Base-by-base conservation (phyloP, 1,140 invertebrate species). In the Drosophila saltans region DNA sequence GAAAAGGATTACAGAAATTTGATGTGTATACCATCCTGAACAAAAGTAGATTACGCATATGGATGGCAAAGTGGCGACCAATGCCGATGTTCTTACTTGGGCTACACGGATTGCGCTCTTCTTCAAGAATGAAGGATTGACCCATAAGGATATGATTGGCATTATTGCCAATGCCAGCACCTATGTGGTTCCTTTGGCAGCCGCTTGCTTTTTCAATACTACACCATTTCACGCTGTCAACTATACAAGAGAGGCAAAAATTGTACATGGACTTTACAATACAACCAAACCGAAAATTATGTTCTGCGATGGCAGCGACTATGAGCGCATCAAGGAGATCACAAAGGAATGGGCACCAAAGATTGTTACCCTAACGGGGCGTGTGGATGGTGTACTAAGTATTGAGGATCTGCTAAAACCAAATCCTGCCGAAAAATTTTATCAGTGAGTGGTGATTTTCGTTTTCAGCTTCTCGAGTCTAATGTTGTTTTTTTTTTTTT, bases 221-320 rank as follows among this genome's bases (percentile, higher is more conserved):
- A 81, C 71, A 5, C 78, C 80, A 8, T 75, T 90, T 43, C 82
- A 85, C 59, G 75, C 88, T 1, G 69, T 90, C 7, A 85, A 90
- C 67, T 69, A 70, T 8, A 71, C 66, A 2, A 60, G 69, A 3
- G 85, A 86, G 21, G 43, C 69, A 33, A 65, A 59, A 30, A 64
- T 72, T 5, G 59, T 92, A 6, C 33, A 58, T 36, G 43, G 67
- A 5, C 65, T 89, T 2, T 90, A 69, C 24, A 26, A 24, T 9
- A 61, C 76, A 0, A 91, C 83, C 1, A 80, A 85, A 60, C 89
- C 89, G 11, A 82, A 80, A 52, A 43, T 91, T 39, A 81, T 91
- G 41, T 92, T 92, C 55, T 90, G 89, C 16, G 91, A 92, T 63
- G 75, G 39, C 9, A 10, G 39, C 0, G 71, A 82, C 36, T 90